Evolutionary conservation across 2,797 vertebrate genomes (phyloP), one percentile per base, ranked within the genome.

Genomic region (Decapterus maruadsi): DNA sequence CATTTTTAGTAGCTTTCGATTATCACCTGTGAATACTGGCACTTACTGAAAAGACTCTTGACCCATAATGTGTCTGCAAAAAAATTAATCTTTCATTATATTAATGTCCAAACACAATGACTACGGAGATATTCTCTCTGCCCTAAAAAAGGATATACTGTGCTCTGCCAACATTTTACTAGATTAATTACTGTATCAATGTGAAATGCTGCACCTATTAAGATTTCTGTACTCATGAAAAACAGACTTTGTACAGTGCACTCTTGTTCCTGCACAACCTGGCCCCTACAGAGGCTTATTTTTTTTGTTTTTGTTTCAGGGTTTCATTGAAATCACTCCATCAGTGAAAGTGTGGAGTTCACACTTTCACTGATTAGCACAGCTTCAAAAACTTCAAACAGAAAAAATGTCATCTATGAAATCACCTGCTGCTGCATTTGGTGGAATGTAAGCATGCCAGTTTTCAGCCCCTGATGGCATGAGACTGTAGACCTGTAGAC

Each of bases 361-460:
- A 68, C 48, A 2, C 61, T 59, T 65, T 64, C 20, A 53, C 64
- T 61, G 12, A 55, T 71, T 43, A 54, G n/a, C 40, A 63, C 55
- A 63, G 64, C 38, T 46, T 46, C 45, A 46, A 34, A 19, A 69
- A 29, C 20, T 63, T 80, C 17, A 62, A 12, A 57, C 9, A 26
- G 19, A 48, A 65, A 36, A 36, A 16, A 61, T 51, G 36, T 29
- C 4, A 29, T 36, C 50, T 57, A 53, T 64, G 9, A 71, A 53
- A 45, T 64, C 42, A 73, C 29, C 38, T 29, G 26, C 26, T 46
- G n/a, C 9, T 63, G 6, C 36, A 8, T 57, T 19, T 62, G 45
- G 19, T 12, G 8, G 16, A 64, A 54, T 63, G 2, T 69, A 73
- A 34, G 10, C 11, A 48, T 17, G 20, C 4, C 6, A 26, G 51